Conservation (phyloP, 2,113 vertebrate genomes). For the Hydrolagus affinis region DNA sequence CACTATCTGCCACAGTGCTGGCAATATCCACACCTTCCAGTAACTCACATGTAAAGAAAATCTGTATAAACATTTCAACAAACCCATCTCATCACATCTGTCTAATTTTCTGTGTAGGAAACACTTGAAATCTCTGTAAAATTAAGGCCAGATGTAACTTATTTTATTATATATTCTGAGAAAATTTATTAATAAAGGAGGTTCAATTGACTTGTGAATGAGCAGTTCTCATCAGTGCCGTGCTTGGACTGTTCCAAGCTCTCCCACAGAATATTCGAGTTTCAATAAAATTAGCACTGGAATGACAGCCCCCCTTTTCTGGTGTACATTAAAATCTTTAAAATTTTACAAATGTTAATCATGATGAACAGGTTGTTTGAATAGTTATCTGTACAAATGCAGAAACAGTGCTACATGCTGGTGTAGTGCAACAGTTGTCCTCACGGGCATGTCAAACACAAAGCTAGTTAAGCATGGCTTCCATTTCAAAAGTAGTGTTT, state of each 20-base stretch:
- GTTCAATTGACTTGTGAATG: slow-evolving; percentile 38
- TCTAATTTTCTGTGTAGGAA: slow-evolving; percentile 4
- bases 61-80: neutral
- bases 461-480: slow-evolving; percentile 11
- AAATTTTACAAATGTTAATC: neutral
- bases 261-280: neutral
- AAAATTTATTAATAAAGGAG: slow-evolving; percentile 59
- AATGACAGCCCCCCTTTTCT: neutral
- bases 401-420: slow-evolving; percentile 25
- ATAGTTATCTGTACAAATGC: slow-evolving; percentile 3
- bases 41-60: neutral
- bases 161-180: slow-evolving; percentile 59
- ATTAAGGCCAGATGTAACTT: slow-evolving; percentile 57
- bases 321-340: neutral
- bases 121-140: neutral
- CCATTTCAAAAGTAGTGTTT: neutral
- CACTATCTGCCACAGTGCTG: neutral
- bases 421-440: slow-evolving; percentile 18
- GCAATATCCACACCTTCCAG: neutral
- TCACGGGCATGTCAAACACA: slow-evolving; percentile 14
- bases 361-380: neutral
- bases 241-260: neutral
- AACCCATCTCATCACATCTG: slow-evolving; percentile 3
- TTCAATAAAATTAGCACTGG: neutral
- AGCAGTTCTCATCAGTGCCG: slow-evolving; percentile 11